Base-by-base conservation (phyloP, 2,888 invertebrate species). In the Clusia tigrina region DNA sequence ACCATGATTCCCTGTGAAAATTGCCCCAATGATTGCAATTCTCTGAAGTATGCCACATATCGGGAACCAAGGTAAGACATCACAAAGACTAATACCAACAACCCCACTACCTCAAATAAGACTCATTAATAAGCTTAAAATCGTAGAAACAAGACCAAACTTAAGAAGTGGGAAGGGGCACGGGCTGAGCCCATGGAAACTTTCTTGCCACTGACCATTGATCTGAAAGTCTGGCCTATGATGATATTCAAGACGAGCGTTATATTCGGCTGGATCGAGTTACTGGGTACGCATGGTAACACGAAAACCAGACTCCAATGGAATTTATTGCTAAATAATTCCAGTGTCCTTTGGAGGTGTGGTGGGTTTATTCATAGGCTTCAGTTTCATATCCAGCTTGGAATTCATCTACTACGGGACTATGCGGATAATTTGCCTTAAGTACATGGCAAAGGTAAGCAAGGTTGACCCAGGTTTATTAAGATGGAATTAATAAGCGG, bases 141-240 rank as follows among this genome's bases (percentile, higher is more conserved):
- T 9, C 6, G 12, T 32, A 32, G 12, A 9, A 9, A 12, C 6
- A 32, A 32, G 32, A 6, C 32, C 32, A 32, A 32, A 32, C 32
- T 32, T 9, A 5, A 32, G 32, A 12, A 32, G 12, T 32, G 12
- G 32, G 12, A 32, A 9, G 12, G 32, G 5, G 42, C 42, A 10
- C 42, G 15, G n/a, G 42, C n/a, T 17, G 2, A 42, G n/a, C n/a
- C 3, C 9, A n/a, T n/a, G n/a, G n/a, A n/a, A n/a, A n/a, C n/a
- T n/a, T n/a, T n/a, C n/a, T n/a, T n/a, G n/a, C n/a, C n/a, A n/a
- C n/a, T n/a, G n/a, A n/a, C n/a, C n/a, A 10, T 66, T 10, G 62
- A 60, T 37, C 56, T 66, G 38, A 17, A 54, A 32, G 52, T 64
- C 18, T 66, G 66, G 66, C 66, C 66, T 10, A 1, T 48, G 12